Percentiles rank a stretch among this genome's conserved stretches.
phyloP scores from a whole-genome alignment of 2,113 vertebrate species.

The Oryzias javanicus region DNA sequence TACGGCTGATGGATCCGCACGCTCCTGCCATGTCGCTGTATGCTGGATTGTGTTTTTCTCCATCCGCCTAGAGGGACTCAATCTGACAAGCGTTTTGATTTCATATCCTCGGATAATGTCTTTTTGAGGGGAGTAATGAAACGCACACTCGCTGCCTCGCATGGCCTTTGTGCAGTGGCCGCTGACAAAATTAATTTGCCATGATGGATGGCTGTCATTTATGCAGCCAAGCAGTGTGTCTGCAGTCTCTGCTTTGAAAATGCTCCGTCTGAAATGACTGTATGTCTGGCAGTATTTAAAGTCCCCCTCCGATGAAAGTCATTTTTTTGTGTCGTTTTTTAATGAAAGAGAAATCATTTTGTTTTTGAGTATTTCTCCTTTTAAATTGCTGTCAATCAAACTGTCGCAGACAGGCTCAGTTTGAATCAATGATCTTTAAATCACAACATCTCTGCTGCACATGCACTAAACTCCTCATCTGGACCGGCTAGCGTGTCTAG shows the following conservation, averaged over 20 bases:
- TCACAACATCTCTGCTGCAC: too few species aligned
- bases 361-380: too few species aligned
- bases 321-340: too few species aligned
- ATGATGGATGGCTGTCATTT: slow-evolving; percentile 54
- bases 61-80: slow-evolving; percentile 3
- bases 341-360: too few species aligned
- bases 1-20: not conserved
- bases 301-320: too few species aligned
- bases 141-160: slow-evolving; percentile 18
- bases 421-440: too few species aligned
- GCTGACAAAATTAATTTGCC: slow-evolving; percentile 46
- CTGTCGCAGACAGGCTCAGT: too few species aligned
- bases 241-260: slow-evolving; percentile 20
- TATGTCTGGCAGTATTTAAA: slow-evolving; percentile 2
- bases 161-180: slow-evolving; percentile 6
- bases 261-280: not conserved
- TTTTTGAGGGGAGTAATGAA: slow-evolving; percentile 27
- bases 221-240: slow-evolving; percentile 25
- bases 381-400: too few species aligned
- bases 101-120: slow-evolving; percentile 7
- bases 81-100: slow-evolving; percentile 39
- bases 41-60: not conserved
- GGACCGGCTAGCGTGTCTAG: too few species aligned
- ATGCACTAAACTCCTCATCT: too few species aligned
- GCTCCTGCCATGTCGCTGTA: not conserved